Percentiles rank a stretch among this genome's conserved stretches.
Conservation (phyloP, 2,888 invertebrate species). For the Rhingia rostrata region DNA sequence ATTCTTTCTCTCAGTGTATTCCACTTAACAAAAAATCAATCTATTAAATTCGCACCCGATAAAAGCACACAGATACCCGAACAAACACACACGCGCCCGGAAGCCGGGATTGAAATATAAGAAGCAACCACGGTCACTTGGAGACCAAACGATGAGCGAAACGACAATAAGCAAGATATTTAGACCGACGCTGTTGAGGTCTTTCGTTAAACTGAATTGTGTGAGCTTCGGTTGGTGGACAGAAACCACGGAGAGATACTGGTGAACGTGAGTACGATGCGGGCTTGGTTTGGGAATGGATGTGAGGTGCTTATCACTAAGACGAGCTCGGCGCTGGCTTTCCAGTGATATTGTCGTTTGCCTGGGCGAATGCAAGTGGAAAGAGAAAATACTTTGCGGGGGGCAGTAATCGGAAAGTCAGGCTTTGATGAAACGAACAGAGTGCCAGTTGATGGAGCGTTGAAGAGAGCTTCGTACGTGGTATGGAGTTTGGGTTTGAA, state of each 20-base stretch:
- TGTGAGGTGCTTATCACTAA: slow-evolving; percentile 64
- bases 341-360: slow-evolving; percentile 19
- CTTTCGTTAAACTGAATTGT: slow-evolving; percentile 72
- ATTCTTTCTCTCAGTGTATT: slow-evolving; percentile 11
- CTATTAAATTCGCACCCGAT: slow-evolving; percentile 60
- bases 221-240: slow-evolving; percentile 51
- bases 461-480: slow-evolving; percentile 18
- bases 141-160: slow-evolving; percentile 20
- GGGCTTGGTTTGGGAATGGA: slow-evolving; percentile 38
- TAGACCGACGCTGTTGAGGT: slow-evolving; percentile 70
- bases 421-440: slow-evolving; percentile 18
- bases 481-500: slow-evolving; percentile 26
- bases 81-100: slow-evolving; percentile 35
- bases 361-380: slow-evolving; percentile 40
- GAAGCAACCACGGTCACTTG: slow-evolving; percentile 37
- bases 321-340: slow-evolving; percentile 32
- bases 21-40: slow-evolving; percentile 56
- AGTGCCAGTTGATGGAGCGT: slow-evolving; percentile 3
- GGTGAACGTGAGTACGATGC: slow-evolving; percentile 21
- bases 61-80: slow-evolving; percentile 40
- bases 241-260: slow-evolving; percentile 62
- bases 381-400: slow-evolving; percentile 39
- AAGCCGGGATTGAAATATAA: slow-evolving; percentile 16
- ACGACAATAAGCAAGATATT: slow-evolving; percentile 21
- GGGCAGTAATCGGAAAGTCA: slow-evolving; percentile 33